Percentiles rank a stretch among this genome's conserved stretches.
These are phyloP conservation scores for Malurus splendens DNA, from an alignment of 2,797 vertebrate genomes.

Conservation along the genomic window DNA sequence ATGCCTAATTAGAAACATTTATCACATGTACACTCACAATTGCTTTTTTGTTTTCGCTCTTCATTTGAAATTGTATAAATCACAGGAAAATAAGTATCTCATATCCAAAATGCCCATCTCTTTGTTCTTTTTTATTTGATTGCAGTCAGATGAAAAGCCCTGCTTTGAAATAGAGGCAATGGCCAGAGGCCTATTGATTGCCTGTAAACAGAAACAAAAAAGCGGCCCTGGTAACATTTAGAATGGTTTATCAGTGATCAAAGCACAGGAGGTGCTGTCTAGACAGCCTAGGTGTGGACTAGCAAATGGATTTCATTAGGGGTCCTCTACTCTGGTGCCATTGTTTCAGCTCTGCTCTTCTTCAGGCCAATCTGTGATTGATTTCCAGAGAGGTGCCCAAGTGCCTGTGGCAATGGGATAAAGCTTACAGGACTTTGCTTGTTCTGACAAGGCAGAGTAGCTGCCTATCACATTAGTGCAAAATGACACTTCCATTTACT, in stretches of 20 bases:
- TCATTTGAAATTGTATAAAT: neutral
- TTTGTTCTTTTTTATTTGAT: slow-evolving; percentile 70
- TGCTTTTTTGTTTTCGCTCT: neutral
- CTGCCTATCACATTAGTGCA: slow-evolving; percentile 83
- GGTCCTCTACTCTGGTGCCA: slow-evolving; percentile 64
- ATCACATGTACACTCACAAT: slow-evolving; percentile 22
- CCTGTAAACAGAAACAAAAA: slow-evolving; percentile 64
- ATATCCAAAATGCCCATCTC: slow-evolving; percentile 45
- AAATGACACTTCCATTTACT: slow-evolving; percentile 83
- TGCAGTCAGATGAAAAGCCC: slow-evolving; percentile 84
- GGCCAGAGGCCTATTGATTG: slow-evolving; percentile 75
- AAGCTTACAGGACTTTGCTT: slow-evolving; percentile 75
- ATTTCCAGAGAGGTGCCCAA: slow-evolving; percentile 85
- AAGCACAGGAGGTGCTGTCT: slow-evolving; percentile 73
- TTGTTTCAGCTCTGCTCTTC: slow-evolving; percentile 73
- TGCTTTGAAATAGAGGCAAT: slow-evolving; percentile 84
- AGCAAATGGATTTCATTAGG: slow-evolving; percentile 84
- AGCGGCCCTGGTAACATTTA: slow-evolving; percentile 75
- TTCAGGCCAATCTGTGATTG: slow-evolving; percentile 83
- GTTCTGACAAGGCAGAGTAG: slow-evolving; percentile 75
- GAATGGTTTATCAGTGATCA: slow-evolving; percentile 74
- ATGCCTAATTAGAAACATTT: slow-evolving; percentile 42
- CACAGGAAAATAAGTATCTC: slow-evolving; percentile 39
- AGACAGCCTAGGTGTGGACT: slow-evolving; percentile 80
- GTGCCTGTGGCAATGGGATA: slow-evolving; percentile 80